A percentile compares a stretch with the other conserved stretches of the same genome.
Evolutionary conservation across 2,888 invertebrate species (phyloP).

Genomic region (Drosophila sordidula): DNA sequence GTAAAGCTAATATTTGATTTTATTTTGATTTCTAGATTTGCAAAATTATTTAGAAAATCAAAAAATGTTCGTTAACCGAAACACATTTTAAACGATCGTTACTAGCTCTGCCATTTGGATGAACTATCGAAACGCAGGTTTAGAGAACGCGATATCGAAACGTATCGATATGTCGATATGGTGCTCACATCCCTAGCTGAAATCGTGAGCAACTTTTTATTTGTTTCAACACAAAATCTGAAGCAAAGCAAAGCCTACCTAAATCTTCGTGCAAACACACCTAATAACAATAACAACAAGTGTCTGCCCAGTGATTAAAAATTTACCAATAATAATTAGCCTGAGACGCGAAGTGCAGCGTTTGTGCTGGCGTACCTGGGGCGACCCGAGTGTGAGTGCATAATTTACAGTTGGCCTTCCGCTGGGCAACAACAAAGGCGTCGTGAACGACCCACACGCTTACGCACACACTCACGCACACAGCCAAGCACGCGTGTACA

Average conservation of each 20-base stretch:
- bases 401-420: constrained; percentile 74
- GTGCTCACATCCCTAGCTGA: constrained; percentile 34
- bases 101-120: constrained; percentile 5
- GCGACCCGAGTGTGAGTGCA: constrained; percentile 47
- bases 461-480: constrained; percentile 48
- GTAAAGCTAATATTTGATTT: neutral
- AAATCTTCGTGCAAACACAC: constrained; percentile 37
- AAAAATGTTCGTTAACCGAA: constrained; percentile 20
- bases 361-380: constrained; percentile 26
- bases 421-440: constrained; percentile 59
- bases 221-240: constrained; percentile 51
- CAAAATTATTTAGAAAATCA: constrained; percentile 3
- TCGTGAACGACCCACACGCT: constrained; percentile 56
- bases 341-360: constrained; percentile 10
- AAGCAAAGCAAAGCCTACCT: constrained; percentile 42
- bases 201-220: constrained; percentile 51
- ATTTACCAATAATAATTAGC: constrained; percentile 4
- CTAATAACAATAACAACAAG: constrained; percentile 56
- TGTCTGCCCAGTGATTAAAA: constrained; percentile 28
- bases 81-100: constrained; percentile 5
- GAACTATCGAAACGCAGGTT: constrained; percentile 1
- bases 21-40: neutral
- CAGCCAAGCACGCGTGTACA: constrained; percentile 44
- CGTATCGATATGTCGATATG: constrained; percentile 19
- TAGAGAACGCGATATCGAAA: neutral